These are phyloP conservation scores for Hippasteria phrygiana DNA, from an alignment of 53 echinoderm and acorn worm species.

Conservation along the genomic window DNA sequence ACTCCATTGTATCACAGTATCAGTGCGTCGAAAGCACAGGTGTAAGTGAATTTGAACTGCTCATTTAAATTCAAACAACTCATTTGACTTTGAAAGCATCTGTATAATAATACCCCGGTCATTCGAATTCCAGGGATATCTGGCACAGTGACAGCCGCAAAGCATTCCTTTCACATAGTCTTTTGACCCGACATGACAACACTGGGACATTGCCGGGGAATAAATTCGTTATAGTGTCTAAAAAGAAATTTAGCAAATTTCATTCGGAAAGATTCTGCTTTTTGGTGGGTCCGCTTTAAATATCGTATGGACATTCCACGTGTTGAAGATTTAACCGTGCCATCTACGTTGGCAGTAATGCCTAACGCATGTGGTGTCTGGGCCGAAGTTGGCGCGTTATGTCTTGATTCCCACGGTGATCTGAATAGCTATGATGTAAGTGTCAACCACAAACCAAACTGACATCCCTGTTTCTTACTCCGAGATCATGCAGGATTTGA, in stretches of 20 bases:
- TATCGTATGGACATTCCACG: constrained; percentile 43
- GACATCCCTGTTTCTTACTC: background rate
- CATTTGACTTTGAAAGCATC: background rate
- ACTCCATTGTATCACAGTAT: too few relatives aligned
- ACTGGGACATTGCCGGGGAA: background rate
- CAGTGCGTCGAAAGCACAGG: too few relatives aligned
- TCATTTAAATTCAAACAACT: background rate
- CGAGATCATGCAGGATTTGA: background rate
- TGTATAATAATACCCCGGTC: background rate
- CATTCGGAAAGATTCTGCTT: background rate
- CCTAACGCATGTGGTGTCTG: constrained; percentile 38
- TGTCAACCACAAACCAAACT: background rate
- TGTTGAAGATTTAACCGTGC: constrained; percentile 8
- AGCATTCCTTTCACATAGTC: background rate
- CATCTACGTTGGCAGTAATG: constrained; percentile 14
- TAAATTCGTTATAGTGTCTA: too few relatives aligned
- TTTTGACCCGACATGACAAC: background rate
- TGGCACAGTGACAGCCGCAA: background rate
- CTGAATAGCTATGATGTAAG: background rate
- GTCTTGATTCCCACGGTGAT: background rate
- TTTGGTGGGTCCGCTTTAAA: background rate
- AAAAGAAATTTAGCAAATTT: too few relatives aligned
- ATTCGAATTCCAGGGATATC: background rate
- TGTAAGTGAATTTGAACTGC: background rate
- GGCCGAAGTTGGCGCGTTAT: constrained; percentile 20